Percentiles rank a stretch among this genome's conserved stretches.
phyloP scores from a whole-genome alignment of 2,113 vertebrate genomes.

The Silurus glanis region DNA sequence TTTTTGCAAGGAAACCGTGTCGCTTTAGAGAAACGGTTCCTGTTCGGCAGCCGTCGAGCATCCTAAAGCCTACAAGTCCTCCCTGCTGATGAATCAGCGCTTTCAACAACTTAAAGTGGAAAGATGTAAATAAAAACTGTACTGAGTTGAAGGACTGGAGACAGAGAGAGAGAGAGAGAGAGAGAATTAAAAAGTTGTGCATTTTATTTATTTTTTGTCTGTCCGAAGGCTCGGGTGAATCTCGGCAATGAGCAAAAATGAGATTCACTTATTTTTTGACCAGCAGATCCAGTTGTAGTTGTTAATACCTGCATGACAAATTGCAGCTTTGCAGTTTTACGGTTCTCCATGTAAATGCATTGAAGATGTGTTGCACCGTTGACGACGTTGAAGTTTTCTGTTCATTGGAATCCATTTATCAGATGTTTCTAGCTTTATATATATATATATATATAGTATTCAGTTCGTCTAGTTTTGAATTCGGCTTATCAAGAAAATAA shows the following conservation, averaged over 20 bases:
- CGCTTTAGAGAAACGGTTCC: neutral
- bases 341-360: neutral
- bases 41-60: neutral
- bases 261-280: neutral
- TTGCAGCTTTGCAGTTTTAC: neutral
- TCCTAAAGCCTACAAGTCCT: constrained; percentile 5
- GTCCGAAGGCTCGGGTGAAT: no score
- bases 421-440: no score
- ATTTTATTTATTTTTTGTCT: neutral
- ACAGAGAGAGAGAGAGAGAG: neutral
- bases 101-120: neutral
- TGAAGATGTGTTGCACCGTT: neutral
- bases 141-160: neutral
- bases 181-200: neutral
- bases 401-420: no score
- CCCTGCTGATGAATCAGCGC: constrained; percentile 6
- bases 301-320: neutral
- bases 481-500: no score
- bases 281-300: neutral
- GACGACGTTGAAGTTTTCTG: no score
- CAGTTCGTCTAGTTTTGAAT: no score
- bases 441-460: no score
- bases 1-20: neutral
- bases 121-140: neutral
- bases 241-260: no score